Evolutionary conservation across 2,888 invertebrate genomes (phyloP).

Genomic region (Cantharis rufa): DNA sequence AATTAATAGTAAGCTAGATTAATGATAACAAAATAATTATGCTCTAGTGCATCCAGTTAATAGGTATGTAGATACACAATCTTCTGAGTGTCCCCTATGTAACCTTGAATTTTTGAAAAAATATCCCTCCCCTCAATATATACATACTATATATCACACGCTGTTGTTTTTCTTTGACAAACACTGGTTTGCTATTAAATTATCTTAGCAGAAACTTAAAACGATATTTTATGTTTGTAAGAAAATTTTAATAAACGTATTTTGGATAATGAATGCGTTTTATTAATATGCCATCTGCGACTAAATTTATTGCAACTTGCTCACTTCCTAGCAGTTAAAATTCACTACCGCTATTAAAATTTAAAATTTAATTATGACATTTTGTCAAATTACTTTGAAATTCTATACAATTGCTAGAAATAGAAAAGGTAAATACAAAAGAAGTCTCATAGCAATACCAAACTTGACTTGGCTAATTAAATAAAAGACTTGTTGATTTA

Average conservation of each 20-base stretch:
- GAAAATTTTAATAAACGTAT: not conserved
- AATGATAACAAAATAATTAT: not conserved
- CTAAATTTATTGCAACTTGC: not conserved
- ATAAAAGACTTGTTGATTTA: not conserved
- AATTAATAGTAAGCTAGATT: conserved; percentile 14
- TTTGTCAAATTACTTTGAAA: not conserved
- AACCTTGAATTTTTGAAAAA: too few species aligned
- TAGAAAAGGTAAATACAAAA: not conserved
- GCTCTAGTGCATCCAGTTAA: not conserved
- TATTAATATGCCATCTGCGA: not conserved
- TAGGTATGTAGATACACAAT: not conserved
- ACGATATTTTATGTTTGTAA: not conserved
- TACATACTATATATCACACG: too few species aligned
- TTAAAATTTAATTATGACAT: not conserved
- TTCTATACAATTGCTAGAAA: not conserved
- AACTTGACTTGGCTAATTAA: not conserved
- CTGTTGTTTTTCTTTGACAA: not conserved
- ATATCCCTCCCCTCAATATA: too few species aligned
- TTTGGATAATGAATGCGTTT: not conserved
- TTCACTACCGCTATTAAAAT: not conserved
- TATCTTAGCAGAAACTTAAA: not conserved
- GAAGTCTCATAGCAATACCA: not conserved
- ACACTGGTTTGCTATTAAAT: not conserved
- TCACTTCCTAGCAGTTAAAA: not conserved
- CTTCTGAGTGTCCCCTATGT: too few species aligned